Conservation (phyloP, 2,113 vertebrate genomes). For the Sisor rabdophorus region DNA sequence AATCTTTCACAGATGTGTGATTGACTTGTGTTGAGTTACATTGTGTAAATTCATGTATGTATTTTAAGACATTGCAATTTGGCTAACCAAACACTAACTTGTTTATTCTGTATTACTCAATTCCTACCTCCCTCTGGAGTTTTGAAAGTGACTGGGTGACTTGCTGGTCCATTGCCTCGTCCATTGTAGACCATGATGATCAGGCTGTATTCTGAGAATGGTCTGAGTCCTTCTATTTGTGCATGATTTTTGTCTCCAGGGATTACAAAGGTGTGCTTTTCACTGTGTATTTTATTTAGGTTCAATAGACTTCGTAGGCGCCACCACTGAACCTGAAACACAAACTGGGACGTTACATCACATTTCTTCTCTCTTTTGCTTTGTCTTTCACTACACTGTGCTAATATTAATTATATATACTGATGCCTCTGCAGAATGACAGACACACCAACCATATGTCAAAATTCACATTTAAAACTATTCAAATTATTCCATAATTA, state of each 20-base stretch:
- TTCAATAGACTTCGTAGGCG: conserved; percentile 79
- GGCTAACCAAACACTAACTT: no score
- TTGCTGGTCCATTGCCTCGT: conserved; percentile 88
- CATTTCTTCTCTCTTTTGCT: background rate
- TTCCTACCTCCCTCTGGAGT: conserved; percentile 94
- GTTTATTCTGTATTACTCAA: background rate
- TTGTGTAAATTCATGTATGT: no score
- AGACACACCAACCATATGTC: no score
- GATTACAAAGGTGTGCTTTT: conserved; percentile 75
- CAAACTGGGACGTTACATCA: conserved; percentile 11
- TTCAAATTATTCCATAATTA: no score
- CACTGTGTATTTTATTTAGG: conserved; percentile 73
- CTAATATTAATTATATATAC: background rate
- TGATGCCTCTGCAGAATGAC: background rate
- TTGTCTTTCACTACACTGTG: background rate
- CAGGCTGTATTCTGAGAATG: conserved; percentile 88
- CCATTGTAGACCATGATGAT: conserved; percentile 86
- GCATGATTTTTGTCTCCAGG: conserved; percentile 74
- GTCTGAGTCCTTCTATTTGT: conserved; percentile 78
- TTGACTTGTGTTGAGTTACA: no score
- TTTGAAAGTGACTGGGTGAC: conserved; percentile 77
- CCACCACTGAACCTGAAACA: conserved; percentile 86
- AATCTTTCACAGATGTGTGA: no score
- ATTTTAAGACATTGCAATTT: no score
- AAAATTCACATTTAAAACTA: no score